A percentile compares a stretch with the other conserved stretches of the same genome.
phyloP scores from a whole-genome alignment of 1,140 invertebrate genomes.

The Trachymyrmex septentrionalis region DNA sequence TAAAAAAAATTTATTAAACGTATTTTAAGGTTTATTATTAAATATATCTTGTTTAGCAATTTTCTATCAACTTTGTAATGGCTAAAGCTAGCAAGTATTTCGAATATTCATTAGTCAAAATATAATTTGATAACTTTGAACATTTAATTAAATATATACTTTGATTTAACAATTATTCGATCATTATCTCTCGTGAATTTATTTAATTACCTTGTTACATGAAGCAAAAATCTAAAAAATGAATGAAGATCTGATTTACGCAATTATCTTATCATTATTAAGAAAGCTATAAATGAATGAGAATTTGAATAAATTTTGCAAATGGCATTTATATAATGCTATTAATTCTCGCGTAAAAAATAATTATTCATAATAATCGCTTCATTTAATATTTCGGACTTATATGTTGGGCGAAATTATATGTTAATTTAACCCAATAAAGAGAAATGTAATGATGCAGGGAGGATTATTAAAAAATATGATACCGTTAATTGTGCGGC shows the following conservation, averaged over 20 bases:
- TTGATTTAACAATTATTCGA: background rate
- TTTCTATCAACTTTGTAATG: background rate
- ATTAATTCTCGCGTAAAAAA: background rate
- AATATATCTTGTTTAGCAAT: background rate
- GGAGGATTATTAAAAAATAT: slow-evolving; percentile 40
- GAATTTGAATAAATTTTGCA: background rate
- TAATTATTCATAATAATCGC: slow-evolving; percentile 29
- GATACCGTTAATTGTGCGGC: slow-evolving; percentile 21
- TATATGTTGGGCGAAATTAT: slow-evolving; percentile 23
- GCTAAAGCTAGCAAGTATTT: background rate
- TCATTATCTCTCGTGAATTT: background rate
- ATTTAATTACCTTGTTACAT: background rate
- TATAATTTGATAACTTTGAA: background rate
- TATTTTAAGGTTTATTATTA: too few relatives aligned
- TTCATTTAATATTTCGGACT: background rate
- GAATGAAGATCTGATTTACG: background rate
- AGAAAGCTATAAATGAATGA: background rate
- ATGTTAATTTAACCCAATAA: slow-evolving; percentile 24
- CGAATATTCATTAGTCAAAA: background rate
- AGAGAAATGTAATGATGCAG: background rate
- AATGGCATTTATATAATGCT: background rate
- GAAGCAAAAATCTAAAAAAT: background rate
- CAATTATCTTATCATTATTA: background rate
- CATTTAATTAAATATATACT: slow-evolving; percentile 6
- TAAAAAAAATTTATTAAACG: too few relatives aligned